Base-by-base conservation (phyloP, 1,140 invertebrate species). In the Lasaia peninsularis region DNA sequence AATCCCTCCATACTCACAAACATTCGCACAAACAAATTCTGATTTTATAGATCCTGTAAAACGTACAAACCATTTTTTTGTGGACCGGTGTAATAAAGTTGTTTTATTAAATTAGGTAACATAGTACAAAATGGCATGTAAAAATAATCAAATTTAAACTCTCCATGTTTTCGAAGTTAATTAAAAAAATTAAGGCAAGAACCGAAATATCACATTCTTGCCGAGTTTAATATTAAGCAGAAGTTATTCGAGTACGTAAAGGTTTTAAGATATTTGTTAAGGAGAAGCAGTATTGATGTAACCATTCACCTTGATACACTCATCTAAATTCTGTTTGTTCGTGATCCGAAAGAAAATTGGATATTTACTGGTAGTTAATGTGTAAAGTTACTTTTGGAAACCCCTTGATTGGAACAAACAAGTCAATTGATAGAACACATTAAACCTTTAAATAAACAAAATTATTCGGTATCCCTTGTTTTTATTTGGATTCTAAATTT, bases 311-410 rank as follows among this genome's bases (percentile, higher is more conserved):
- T 78, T 73, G 75, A 78, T 75, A 75, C 67, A 71, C 67, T 72
- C 68, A 78, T 75, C 72, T 73, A 69, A 78, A 78, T 78, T 75
- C 71, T 61, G 67, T 67, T 68, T 54, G 65, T 70, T 68, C 75
- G 73, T 75, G 72, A 75, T 69, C 66, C 14, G 73, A 71, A 75
- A 59, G 28, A 56, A 62, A 65, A 75, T 44, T 69, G 49, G 55
- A 16, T 53, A 52, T 74, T 70, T 49, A 63, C 40, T 63, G 63
- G 53, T 53, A 68, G 71, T 77, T 78, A 75, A 78, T 75, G 73
- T 78, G 67, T 75, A 67, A 68, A 67, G 72, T 65, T 63, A 61
- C 65, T 63, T 52, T 77, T 64, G 67, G 55, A 61, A 63, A 66
- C 66, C 56, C 53, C 60, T 62, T 68, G 69, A 71, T 75, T 73